A percentile compares a stretch with the other conserved stretches of the same genome.
Evolutionary conservation across 2,888 invertebrate genomes (phyloP).

Genomic region (Argyra leucocephala): DNA sequence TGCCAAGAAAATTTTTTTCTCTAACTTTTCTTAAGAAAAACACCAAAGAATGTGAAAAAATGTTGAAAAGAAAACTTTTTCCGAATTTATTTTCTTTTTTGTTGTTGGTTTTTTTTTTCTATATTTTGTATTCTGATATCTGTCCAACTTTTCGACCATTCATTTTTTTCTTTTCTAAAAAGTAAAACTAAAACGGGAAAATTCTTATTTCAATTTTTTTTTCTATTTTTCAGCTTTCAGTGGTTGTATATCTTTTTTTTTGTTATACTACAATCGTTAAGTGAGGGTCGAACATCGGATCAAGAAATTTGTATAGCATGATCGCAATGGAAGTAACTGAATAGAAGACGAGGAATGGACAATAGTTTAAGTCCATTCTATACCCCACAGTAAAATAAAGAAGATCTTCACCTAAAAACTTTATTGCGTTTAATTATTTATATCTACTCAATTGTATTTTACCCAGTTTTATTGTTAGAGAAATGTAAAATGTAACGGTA

Average conservation of each 20-base stretch:
- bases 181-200: neutral
- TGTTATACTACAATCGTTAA: conserved; percentile 15
- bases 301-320: too few species aligned
- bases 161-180: conserved; percentile 7
- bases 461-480: too few species aligned
- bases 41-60: conserved; percentile 2
- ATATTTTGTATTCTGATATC: conserved; percentile 7
- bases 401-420: too few species aligned
- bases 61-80: neutral
- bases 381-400: too few species aligned
- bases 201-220: conserved; percentile 11
- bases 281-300: too few species aligned
- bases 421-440: too few species aligned
- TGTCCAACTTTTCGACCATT: conserved; percentile 12
- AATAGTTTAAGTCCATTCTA: too few species aligned
- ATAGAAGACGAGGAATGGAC: too few species aligned
- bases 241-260: neutral
- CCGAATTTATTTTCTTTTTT: neutral
- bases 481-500: too few species aligned
- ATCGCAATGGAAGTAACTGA: too few species aligned
- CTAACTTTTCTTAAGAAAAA: neutral
- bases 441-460: too few species aligned
- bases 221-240: conserved; percentile 10
- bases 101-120: neutral
- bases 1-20: conserved; percentile 1